These are phyloP conservation scores for Cisticola juncidis DNA, from an alignment of 2,113 vertebrate genomes.

Conservation along the genomic window DNA sequence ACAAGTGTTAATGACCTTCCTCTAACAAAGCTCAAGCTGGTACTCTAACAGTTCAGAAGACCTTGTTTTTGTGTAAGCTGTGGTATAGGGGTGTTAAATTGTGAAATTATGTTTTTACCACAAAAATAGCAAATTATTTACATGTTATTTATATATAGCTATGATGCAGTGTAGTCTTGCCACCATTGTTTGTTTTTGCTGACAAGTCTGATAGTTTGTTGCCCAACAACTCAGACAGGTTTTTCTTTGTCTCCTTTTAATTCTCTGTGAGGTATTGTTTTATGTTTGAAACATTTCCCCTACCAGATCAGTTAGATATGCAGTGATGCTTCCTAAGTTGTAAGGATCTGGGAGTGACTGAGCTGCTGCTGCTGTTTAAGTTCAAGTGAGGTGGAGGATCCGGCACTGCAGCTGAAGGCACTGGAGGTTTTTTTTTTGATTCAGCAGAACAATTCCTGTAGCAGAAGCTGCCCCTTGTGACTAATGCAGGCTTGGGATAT, in stretches of 20 bases:
- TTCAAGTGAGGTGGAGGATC: conserved; percentile 54
- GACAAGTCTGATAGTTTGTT: conserved; percentile 53
- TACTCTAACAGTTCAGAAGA: neutral
- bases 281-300: conserved; percentile 36
- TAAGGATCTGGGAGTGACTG: conserved; percentile 17
- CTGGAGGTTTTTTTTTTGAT: conserved; percentile 31
- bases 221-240: conserved; percentile 56
- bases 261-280: conserved; percentile 20
- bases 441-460: conserved; percentile 63
- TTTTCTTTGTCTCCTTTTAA: conserved; percentile 55
- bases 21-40: neutral
- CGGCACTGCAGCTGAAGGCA: neutral
- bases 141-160: conserved; percentile 34
- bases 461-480: conserved; percentile 62
- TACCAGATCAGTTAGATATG: conserved; percentile 28
- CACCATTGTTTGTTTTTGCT: conserved; percentile 51
- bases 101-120: conserved; percentile 36
- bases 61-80: conserved; percentile 19
- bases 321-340: conserved; percentile 24
- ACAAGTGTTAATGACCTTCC: neutral
- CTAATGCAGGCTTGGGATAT: conserved; percentile 59
- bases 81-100: conserved; percentile 13
- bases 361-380: conserved; percentile 1
- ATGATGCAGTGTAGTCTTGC: neutral
- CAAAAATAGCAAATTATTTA: conserved; percentile 53